Evolutionary conservation across 2,113 vertebrate genomes (phyloP), one percentile per base, ranked within the genome.

Genomic region (Okapia johnstoni): DNA sequence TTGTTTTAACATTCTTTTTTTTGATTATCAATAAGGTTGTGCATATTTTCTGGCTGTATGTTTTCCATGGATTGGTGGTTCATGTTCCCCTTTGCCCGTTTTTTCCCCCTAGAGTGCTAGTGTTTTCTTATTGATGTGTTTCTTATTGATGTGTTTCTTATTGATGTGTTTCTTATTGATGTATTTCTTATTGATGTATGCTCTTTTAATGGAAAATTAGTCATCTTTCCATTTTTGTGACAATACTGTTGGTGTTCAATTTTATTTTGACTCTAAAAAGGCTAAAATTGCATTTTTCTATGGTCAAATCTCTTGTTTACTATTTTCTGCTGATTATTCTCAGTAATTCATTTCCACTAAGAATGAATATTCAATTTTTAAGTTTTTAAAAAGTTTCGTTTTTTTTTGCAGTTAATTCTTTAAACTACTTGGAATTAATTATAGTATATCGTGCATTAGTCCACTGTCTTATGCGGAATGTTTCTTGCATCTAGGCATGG

Each of bases 201-300:
- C 21, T 43, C n/a, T 70, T 57, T 73, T 61, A 92, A 54, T 93
- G 46, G 90, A 55, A 97, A 73, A 54, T 28, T 79, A 52, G 63
- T 43, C 8, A n/a, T 52, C 33, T 88, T 80, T 55, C 57, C n/a
- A 50, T 28, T 93, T 95, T 58, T 77, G 33, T 61, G 58, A n/a
- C 13, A 25, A 12, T 85, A 25, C 66, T 58, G 9, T 80, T 4
- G 2, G 17, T 83, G 46, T 76, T 83, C 48, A 77, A 7, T 54
- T 95, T 85, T 93, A 73, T 60, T 85, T 85, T 93, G 43, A 17
- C 60, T 85, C 54, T 79, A 85, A 91, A 92, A 77, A 88, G 54
- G 60, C 21, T 88, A 15, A 79, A 93, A n/a, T 73, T 88, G 43
- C 7, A 58, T 88, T 88, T 96, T 88, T 95, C 60, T 70, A 54